These are phyloP conservation scores for Eurystomus gularis DNA, from an alignment of 2,113 vertebrate genomes.

Conservation along the genomic window DNA sequence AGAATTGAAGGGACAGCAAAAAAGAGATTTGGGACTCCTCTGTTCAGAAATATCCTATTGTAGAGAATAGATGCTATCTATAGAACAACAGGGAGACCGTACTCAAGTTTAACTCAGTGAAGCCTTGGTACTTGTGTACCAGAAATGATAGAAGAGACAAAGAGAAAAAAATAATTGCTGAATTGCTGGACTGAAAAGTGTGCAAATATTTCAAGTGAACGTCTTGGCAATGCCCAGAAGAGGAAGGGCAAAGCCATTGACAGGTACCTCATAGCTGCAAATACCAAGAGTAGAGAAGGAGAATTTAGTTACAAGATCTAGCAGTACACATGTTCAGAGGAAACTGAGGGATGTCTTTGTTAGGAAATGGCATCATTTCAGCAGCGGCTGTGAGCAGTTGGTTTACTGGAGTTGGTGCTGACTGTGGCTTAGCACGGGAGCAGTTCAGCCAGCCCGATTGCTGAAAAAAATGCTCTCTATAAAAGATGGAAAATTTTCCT, in stretches of 20 bases:
- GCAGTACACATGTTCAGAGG: background rate
- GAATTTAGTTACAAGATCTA: background rate
- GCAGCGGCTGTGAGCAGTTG: background rate
- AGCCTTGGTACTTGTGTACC: background rate
- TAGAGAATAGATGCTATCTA: background rate
- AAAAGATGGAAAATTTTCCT: slow-evolving; percentile 30
- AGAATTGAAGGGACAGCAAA: background rate
- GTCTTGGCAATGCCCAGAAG: background rate
- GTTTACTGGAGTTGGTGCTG: background rate
- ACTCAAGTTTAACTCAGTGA: background rate
- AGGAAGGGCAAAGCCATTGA: background rate
- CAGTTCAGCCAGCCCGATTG: background rate
- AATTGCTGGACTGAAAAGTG: background rate
- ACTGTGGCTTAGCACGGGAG: background rate
- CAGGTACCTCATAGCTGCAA: background rate
- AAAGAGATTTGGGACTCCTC: background rate
- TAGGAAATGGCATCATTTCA: background rate
- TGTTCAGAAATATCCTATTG: background rate
- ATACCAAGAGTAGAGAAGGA: background rate
- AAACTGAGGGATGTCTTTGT: background rate
- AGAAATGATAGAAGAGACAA: background rate
- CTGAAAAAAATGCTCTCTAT: background rate
- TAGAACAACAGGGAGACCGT: background rate
- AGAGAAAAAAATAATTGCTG: background rate
- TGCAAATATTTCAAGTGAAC: background rate